Evolutionary conservation across 2,797 vertebrate species (phyloP).

Genomic region (Scomberomorus guttatus): DNA sequence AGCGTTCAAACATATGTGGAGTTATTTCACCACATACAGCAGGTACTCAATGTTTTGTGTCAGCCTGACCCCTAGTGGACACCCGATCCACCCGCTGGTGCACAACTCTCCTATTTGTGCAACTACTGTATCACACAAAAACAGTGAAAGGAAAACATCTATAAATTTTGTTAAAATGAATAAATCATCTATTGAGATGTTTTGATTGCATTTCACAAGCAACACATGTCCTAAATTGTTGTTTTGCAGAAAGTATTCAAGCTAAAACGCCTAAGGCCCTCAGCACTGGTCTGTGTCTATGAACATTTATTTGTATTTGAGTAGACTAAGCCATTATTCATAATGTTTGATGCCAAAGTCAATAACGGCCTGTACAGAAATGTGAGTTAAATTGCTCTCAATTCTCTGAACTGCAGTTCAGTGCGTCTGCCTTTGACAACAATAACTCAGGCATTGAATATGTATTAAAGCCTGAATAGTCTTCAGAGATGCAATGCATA

Average conservation of each 20-base stretch:
- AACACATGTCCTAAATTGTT: constrained; percentile 70
- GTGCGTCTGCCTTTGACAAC: constrained; percentile 67
- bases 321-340: constrained; percentile 67
- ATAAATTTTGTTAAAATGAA: constrained; percentile 74
- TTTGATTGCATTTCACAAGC: constrained; percentile 72
- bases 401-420: constrained; percentile 64
- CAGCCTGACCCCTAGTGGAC: constrained; percentile 86
- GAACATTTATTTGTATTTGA: constrained; percentile 74
- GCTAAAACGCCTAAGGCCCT: constrained; percentile 63
- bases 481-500: constrained; percentile 66
- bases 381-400: constrained; percentile 61
- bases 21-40: neutral
- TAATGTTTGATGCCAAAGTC: constrained; percentile 68
- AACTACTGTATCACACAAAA: constrained; percentile 24
- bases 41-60: constrained; percentile 65
- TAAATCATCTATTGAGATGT: constrained; percentile 73
- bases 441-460: constrained; percentile 74
- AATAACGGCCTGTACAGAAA: constrained; percentile 61
- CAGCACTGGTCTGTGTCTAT: constrained; percentile 56
- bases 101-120: neutral
- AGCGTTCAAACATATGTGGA: constrained; percentile 10
- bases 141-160: constrained; percentile 58
- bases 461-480: constrained; percentile 67
- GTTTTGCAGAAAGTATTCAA: constrained; percentile 62
- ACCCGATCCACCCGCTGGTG: neutral